phyloP scores from a whole-genome alignment of 2,888 invertebrate species.

The Meganola albula region DNA sequence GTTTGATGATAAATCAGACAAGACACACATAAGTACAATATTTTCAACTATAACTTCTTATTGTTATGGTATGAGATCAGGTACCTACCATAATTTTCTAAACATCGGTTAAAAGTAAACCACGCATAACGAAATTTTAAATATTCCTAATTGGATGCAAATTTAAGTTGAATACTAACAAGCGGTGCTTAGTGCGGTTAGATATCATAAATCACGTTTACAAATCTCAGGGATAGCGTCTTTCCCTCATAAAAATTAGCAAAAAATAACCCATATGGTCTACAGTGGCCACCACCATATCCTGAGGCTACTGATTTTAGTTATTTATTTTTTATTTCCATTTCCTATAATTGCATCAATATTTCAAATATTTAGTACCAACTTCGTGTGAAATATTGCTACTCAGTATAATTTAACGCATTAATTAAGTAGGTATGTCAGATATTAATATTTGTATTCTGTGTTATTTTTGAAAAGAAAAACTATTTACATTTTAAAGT shows the following conservation, averaged over 20 bases:
- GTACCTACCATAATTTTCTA: conserved; percentile 22
- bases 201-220: conserved; percentile 59
- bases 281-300: conserved; percentile 67
- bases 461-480: neutral
- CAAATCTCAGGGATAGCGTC: conserved; percentile 57
- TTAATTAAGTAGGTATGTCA: too few species aligned
- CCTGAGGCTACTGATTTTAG: conserved; percentile 54
- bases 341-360: conserved; percentile 61
- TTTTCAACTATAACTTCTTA: too few species aligned
- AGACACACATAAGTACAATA: too few species aligned
- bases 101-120: conserved; percentile 47
- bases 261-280: conserved; percentile 50
- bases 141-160: conserved; percentile 65
- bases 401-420: conserved; percentile 11
- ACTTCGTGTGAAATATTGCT: conserved; percentile 47
- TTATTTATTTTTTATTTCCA: conserved; percentile 51
- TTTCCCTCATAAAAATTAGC: conserved; percentile 44
- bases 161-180: conserved; percentile 66
- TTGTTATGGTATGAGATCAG: too few species aligned
- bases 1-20: too few species aligned
- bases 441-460: neutral
- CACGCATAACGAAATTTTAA: conserved; percentile 45
- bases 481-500: neutral
- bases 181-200: conserved; percentile 50
- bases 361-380: conserved; percentile 52